Evolutionary conservation across 2,888 invertebrate species (phyloP), one percentile per base, ranked within the genome.

Genomic region (Brassicogethes aeneus): DNA sequence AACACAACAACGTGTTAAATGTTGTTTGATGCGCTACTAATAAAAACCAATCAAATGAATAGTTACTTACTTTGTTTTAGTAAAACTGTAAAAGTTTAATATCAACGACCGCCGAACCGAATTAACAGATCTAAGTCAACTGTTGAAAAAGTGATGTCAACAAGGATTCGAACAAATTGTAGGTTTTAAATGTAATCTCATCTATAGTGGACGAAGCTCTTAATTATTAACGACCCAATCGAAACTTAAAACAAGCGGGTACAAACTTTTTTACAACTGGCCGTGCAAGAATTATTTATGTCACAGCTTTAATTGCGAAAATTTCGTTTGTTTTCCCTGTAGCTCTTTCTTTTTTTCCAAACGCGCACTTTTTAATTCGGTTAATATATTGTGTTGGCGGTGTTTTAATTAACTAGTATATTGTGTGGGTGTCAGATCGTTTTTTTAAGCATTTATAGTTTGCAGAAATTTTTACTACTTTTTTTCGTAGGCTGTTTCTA

Each of bases 201-300:
- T 57, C 53, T 54, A 61, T 58, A 57, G 57, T 50, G 56, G 55
- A 61, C 53, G 56, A 54, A 41, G 37, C 48, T 42, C 51, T 62
- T 50, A 61, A 61, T 62, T 60, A 62, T 62, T 62, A 50, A 52
- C 54, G 39, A 53, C 47, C 54, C 55, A 60, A 62, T 62, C 56
- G 59, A 59, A 60, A 60, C 57, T 59, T 57, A 51, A 54, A 60
- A 52, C 56, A 53, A 55, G 42, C 44, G 37, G 44, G 45, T 51
- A 49, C 50, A 46, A 58, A 56, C 52, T 57, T 58, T 57, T n/a
- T 54, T 56, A 55, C 55, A 55, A 53, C 47, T 52, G 51, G 46
- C 40, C 41, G 50, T 10, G 23, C 23, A 5, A n/a, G 23, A 59
- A 57, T 60, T 57, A 60, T 60, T 59, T 53, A 59, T 53, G 43